Evolutionary conservation across 2,797 vertebrate genomes (phyloP).

Genomic region (Lates japonicus): DNA sequence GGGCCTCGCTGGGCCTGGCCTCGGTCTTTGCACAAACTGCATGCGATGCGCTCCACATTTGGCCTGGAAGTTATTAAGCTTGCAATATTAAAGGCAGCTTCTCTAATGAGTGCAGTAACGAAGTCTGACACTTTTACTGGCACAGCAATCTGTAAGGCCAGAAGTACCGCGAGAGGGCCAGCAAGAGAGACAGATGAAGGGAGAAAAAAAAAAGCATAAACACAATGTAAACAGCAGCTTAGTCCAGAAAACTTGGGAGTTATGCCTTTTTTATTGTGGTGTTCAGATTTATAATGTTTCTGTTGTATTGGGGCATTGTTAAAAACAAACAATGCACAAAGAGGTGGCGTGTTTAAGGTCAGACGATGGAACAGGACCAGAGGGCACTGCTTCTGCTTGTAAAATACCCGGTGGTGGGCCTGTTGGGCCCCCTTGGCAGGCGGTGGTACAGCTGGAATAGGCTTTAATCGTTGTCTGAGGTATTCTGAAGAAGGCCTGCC

Average conservation of each 20-base stretch:
- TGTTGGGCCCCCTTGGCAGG: slow-evolving; percentile 51
- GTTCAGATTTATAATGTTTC: slow-evolving; percentile 58
- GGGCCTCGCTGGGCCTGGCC: slow-evolving; percentile 24
- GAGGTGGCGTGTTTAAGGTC: slow-evolving; percentile 59
- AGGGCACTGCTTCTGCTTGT: slow-evolving; percentile 56
- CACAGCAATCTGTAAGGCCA: slow-evolving; percentile 55
- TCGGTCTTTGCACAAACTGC: slow-evolving; percentile 34
- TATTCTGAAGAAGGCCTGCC: slow-evolving; percentile 54
- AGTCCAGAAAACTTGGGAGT: slow-evolving; percentile 39
- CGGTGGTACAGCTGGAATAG: slow-evolving; percentile 53
- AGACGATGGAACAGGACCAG: slow-evolving; percentile 48
- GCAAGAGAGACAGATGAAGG: slow-evolving; percentile 20
- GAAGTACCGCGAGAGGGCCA: slow-evolving; percentile 26
- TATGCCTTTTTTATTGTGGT: slow-evolving; percentile 47
- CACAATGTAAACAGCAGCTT: slow-evolving; percentile 47
- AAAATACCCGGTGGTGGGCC: slow-evolving; percentile 54
- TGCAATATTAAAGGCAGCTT: slow-evolving; percentile 66
- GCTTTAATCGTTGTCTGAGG: slow-evolving; percentile 54
- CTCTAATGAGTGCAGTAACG: slow-evolving; percentile 82
- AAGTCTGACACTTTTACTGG: slow-evolving; percentile 85
- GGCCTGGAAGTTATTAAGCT: slow-evolving; percentile 81
- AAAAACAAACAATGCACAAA: slow-evolving; percentile 78
- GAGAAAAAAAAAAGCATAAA: slow-evolving; percentile 55
- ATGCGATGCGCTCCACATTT: slow-evolving; percentile 58
- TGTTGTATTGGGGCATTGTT: slow-evolving; percentile 61